Evolutionary conservation across 2,797 vertebrate species (phyloP), one percentile per base, ranked within the genome.

Genomic region (Enoplosus armatus): DNA sequence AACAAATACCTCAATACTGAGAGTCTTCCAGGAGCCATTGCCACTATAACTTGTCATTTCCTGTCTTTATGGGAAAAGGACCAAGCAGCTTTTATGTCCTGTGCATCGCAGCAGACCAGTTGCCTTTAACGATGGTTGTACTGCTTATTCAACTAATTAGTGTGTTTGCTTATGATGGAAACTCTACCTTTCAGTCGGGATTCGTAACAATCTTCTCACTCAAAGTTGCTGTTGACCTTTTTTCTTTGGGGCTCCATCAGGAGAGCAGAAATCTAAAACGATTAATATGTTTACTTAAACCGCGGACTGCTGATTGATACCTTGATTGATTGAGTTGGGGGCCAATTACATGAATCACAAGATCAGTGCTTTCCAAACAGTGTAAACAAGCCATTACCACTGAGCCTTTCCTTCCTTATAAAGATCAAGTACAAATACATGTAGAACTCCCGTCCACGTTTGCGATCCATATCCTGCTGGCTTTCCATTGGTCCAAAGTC

Each of bases 251-350:
- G 47, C 33, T 0, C 48, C 61, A 75, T 71, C 59, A 66, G 41
- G 58, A 66, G 51, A 85, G 74, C 58, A 71, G 85, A 54, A 90
- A 87, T 85, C 82, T 31, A 83, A 86, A 92, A 82, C 80, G 67
- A 90, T 93, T 93, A 90, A 93, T 94, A 88, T 93, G 92, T 94
- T 94, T 93, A 92, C 89, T 88, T 88, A 89, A 91, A 88, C 68
- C 63, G 33, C 73, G 63, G 79, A 41, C 77, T 4, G 45, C 90
- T 90, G 92, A 94, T 90, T 94, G 90, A 93, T 94, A 82, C 90
- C 58, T 85, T 90, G 94, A 94, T 92, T 94, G 91, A 93, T 94
- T 74, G 85, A 85, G 85, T 89, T 64, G n/a, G 72, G 66, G 89
- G 76, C 75, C 84, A 95, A 95, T 95, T 92, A 92, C 64, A 69